Evolutionary conservation across 2,888 invertebrate genomes (phyloP), one percentile per base, ranked within the genome.

Genomic region (Lycophotia porphyrea): DNA sequence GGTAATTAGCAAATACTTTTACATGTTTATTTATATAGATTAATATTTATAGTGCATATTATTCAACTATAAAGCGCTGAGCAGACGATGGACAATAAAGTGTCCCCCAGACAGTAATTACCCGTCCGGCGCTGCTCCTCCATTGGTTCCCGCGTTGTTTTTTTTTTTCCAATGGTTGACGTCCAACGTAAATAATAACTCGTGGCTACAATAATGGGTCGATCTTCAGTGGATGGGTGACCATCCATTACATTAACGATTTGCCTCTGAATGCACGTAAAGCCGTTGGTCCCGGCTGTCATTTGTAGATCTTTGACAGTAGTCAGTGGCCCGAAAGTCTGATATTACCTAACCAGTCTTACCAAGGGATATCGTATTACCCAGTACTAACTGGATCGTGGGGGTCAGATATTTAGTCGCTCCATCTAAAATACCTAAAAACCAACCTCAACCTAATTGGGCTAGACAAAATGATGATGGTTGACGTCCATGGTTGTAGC

Each of bases 1-100:
- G 44, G 13, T 24, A 55, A 65, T 36, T 77, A 77, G 65, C 18
- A 44, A 77, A 44, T 65, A 34, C 2, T 18, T 31, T 21, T 21
- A 15, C 31, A 5, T 4, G 39, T 58, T 60, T 60, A 44, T 58
- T 78, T 36, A 21, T 55, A 36, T 39, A 21, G 31, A 18, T 27
- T 15, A 18, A n/a, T 8, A 2, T 27, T 24, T 7, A 31, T n/a
- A 34, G 21, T n/a, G 36, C 27, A 24, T 60, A 21, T 21, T 21
- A 21, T n/a, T 52, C 15, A 34, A 55, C 5, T 42, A n/a, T 34
- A 63, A 39, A 63, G 63, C 39, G 15, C n/a, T 39, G n/a, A n/a
- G 15, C 39, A 63, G n/a, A n/a, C 63, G 63, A 18, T 36, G 34
- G 36, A 15, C 13, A 24, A n/a, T 39, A 18, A n/a, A n/a, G n/a